These are phyloP conservation scores for Idaea aversata DNA, from an alignment of 2,888 invertebrate species.

Conservation along the genomic window DNA sequence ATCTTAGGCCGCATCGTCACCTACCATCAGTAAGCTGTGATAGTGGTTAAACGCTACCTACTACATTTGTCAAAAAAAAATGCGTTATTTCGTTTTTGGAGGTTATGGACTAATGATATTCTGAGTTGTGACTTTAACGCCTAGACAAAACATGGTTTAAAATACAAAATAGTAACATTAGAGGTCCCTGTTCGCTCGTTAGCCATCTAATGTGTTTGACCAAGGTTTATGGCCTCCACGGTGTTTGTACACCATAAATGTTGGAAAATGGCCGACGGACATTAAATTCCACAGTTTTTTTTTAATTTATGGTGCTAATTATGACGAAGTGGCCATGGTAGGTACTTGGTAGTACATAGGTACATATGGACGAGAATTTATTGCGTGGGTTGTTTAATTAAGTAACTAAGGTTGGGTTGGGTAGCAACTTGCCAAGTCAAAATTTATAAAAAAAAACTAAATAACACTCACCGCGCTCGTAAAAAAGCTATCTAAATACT, in stretches of 20 bases:
- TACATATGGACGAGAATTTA: not conserved
- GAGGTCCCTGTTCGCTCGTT: conserved; percentile 4
- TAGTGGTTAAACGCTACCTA: no score
- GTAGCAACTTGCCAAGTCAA: no score
- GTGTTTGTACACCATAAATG: conserved; percentile 30
- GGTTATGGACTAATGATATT: no score
- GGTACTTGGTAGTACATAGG: no score
- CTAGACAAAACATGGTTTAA: not conserved
- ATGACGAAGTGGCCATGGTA: not conserved
- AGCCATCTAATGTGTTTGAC: conserved; percentile 18
- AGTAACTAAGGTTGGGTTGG: no score
- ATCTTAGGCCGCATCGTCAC: no score
- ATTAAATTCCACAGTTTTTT: conserved; percentile 3
- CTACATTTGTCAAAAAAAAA: no score
- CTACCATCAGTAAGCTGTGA: no score
- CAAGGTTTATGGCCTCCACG: conserved; percentile 15
- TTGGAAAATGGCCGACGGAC: conserved; percentile 19
- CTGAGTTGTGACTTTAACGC: not conserved
- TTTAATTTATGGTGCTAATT: not conserved
- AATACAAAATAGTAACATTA: not conserved
- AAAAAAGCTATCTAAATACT: no score
- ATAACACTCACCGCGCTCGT: no score
- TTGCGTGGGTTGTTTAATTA: not conserved
- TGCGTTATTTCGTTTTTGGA: no score
- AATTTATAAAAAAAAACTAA: no score